Base-by-base conservation (phyloP, 2,113 vertebrate genomes). In the Pelvicachromis taeniatus region DNA sequence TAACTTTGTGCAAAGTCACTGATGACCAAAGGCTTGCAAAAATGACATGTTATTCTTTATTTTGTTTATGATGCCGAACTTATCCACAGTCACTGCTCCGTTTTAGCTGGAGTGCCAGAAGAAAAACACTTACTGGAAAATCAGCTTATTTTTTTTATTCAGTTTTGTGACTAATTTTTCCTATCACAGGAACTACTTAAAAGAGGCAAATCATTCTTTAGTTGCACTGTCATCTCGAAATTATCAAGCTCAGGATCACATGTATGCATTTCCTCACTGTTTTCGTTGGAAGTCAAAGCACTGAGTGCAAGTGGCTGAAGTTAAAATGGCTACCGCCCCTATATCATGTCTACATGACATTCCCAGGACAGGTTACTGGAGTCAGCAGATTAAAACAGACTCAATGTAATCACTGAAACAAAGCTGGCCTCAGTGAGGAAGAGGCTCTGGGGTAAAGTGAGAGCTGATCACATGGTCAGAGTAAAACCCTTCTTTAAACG, bases 401-500 rank as follows among this genome's bases (percentile, higher is more conserved):
- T 31, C 16, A 53, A 31, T 68, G 77, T 53, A 79, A 82, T 61
- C 38, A 40, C 65, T 31, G 42, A 65, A 88, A 86, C 83, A 88
- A 88, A 86, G 80, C 83, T 17, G 77, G 68, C 68, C 83, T 90
- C 38, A 84, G 85, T 61, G 78, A 87, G 48, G 56, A 63, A 84
- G 88, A 87, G 19, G 85, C 88, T 89, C 31, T 6, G 61, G 59
- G 81, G 81, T 31, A 17, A 73, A 68, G 81, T 54, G 35, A 23
- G 21, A 38, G 61, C 59, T 23, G 79, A 85, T 90, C 88, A 87
- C 82, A 75, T 85, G 88, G 82, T 81, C 59, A 6, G 82, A 48
- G 65, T 56, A 23, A 81, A 77, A 78, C 17, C 81, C 40, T 31
- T 11, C 80, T 79, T 38, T 50, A 79, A 80, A 38, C 13, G 7